Evolutionary conservation across 2,113 vertebrate genomes (phyloP).

Genomic region (Dromaius novaehollandiae): DNA sequence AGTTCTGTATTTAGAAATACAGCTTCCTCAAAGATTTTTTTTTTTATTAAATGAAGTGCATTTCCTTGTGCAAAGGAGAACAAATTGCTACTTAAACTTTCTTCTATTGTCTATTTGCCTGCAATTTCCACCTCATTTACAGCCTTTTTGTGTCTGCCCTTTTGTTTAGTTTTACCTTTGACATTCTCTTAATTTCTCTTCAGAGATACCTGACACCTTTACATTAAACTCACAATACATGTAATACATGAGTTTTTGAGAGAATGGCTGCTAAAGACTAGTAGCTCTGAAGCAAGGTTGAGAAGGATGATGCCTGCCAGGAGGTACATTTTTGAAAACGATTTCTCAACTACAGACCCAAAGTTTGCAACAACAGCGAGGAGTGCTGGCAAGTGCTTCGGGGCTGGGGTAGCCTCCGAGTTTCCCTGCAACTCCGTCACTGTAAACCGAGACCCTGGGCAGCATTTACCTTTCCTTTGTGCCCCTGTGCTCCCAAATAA

Average conservation of each 20-base stretch:
- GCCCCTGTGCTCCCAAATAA: background rate
- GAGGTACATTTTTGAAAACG: background rate
- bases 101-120: constrained; percentile 64
- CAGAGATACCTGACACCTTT: constrained; percentile 58
- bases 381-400: rapidly evolving
- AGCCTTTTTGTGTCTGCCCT: constrained; percentile 52
- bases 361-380: background rate
- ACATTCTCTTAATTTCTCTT: constrained; percentile 66
- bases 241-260: background rate
- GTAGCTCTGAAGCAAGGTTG: background rate
- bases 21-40: background rate
- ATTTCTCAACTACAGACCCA: background rate
- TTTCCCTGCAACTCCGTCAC: background rate
- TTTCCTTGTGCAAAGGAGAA: constrained; percentile 60
- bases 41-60: constrained; percentile 8
- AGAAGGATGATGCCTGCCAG: background rate
- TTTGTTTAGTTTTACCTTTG: constrained; percentile 70
- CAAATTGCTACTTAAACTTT: constrained; percentile 70
- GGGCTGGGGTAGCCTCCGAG: rapidly evolving
- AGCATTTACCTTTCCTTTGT: background rate
- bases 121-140: constrained; percentile 66
- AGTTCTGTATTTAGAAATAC: constrained; percentile 20
- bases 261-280: background rate
- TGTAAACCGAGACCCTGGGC: background rate
- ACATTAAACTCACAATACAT: constrained; percentile 57